phyloP scores from a whole-genome alignment of 2,888 invertebrate genomes.

The Synergus japonicus region DNA sequence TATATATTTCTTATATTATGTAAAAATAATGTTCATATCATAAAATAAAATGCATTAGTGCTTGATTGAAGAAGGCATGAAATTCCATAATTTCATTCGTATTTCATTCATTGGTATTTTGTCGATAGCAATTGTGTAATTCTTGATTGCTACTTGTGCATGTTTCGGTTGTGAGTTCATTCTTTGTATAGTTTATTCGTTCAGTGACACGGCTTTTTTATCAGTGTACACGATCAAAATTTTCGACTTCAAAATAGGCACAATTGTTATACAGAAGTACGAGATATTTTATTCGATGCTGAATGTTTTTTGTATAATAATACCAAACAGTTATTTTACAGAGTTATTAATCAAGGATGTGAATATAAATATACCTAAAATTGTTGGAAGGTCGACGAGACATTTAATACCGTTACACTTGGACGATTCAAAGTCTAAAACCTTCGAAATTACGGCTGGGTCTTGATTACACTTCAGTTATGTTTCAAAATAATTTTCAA shows the following conservation, averaged over 20 bases:
- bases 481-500: no score
- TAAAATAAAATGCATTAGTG: no score
- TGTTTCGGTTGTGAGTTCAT: background rate
- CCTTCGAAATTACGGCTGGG: background rate
- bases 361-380: background rate
- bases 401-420: constrained; percentile 32
- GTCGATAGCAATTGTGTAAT: background rate
- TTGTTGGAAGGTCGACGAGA: constrained; percentile 16
- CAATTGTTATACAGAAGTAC: no score
- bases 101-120: background rate
- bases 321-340: background rate
- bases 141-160: background rate
- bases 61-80: background rate
- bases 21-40: no score
- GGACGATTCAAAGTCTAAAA: constrained; percentile 6
- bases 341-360: constrained; percentile 4
- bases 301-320: no score
- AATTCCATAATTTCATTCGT: background rate
- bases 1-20: no score
- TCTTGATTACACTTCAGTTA: no score
- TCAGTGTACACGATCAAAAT: no score
- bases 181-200: background rate
- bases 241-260: no score
- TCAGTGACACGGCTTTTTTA: constrained; percentile 4
- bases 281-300: no score